Base-by-base conservation (phyloP, 2,113 vertebrate genomes). In the Megaleporinus macrocephalus region DNA sequence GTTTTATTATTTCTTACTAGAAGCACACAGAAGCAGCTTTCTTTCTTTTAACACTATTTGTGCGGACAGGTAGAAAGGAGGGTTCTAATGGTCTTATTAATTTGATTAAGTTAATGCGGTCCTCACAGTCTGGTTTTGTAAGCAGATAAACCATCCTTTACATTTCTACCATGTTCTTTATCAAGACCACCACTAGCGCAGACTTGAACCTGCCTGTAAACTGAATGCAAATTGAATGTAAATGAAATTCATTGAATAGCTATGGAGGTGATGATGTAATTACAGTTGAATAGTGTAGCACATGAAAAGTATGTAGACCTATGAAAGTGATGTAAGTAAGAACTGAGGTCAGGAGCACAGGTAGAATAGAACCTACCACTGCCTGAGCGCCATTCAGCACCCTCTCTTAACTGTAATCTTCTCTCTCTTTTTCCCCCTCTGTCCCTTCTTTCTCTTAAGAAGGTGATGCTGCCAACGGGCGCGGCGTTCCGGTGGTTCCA, bases 391-490 rank as follows among this genome's bases (percentile, higher is more conserved):
- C 15, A 63, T 59, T 36, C 62, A 41, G 29, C 26, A 20, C 59
- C 18, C 18, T 59, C 27, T 68, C 69, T 70, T 84, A 79, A 84
- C 77, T 65, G 27, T 59, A 18, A 49, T 65, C 24, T 24, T 29
- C 24, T 24, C 73, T 49, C 16, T 5, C 12, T 26, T 65, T 29
- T n/a, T 33, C 26, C 41, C 62, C 55, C 26, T 63, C 55, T 75
- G 82, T 86, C 59, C 82, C 85, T 89, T 86, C 91, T 86, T 94
- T 90, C 93, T 94, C 91, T 88, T 94, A 96, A 97, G 96, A 98
- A 99, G 96, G 97, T 99, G 96, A 99, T 98, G 96, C 96, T 99
- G 95, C 97, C 97, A 91, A 96, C 97, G 91, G 97, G 97, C 93
- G 96, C 97, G 26, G 97, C 97, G 83, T 99, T 99, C 95, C 95